Base-by-base conservation (phyloP, 2,888 invertebrate genomes). In the Colostygia pectinataria region DNA sequence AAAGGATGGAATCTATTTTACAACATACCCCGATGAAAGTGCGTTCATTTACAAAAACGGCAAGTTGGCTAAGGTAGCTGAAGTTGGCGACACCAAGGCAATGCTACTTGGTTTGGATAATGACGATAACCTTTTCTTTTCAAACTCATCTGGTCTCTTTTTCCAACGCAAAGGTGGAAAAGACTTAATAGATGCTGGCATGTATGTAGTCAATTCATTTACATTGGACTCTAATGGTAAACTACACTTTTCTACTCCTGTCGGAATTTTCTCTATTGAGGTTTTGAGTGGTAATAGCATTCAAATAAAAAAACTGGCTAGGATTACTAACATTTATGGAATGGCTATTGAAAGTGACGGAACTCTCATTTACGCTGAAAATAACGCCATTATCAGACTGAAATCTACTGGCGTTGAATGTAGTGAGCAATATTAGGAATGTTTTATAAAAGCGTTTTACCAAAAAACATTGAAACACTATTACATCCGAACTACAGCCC, bases 1-100 rank as follows among this genome's bases (percentile, higher is more conserved):
- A 1, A 78, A 76, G 41, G 68, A 80, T 13, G 65, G 68, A n/a
- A 50, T 87, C 0, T 87, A 82, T 57, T 85, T 76, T 48, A 75
- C 82, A 1, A 72, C 68, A 0, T 83, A 76, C 29, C 74, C 77
- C 0, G 50, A 67, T 0, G 75, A 78, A 50, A 53, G 50, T 41
- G 70, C 63, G 0, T 76, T 59, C 31, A 23, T 62, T 2, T 71
- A 63, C 39, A 69, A 67, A 46, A 41, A 71, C 2, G 54, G 59
- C 1, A 20, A 36, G 12, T 31, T 66, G 0, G 34, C 34, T 1
- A 50, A 53, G 33, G 55, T 78, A 1, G 46, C 63, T 1, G 70
- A 66, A 43, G 40, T 77, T 2, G 37, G 53, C n/a, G 34, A 66
- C 2, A 52, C 58, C 0, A 74, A 37, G 48, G 64, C 57, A 0